phyloP scores from a whole-genome alignment of 2,797 vertebrate genomes.

The Oceanodroma leucorhoa region DNA sequence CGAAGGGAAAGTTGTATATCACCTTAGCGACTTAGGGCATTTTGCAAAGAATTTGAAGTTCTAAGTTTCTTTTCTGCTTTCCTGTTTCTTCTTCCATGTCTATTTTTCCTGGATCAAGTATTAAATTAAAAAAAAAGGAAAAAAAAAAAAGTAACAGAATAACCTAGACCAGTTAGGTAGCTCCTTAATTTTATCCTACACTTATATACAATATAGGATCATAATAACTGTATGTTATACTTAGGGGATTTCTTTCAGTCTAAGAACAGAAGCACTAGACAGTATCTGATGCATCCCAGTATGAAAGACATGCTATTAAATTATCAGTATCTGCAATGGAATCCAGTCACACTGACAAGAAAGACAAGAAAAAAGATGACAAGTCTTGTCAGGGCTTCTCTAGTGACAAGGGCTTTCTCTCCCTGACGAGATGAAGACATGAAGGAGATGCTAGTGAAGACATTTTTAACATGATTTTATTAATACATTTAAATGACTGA shows the following conservation, averaged over 20 bases:
- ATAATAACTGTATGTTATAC: not conserved
- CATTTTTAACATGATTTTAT: not conserved
- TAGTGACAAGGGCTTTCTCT: slow-evolving; percentile 14
- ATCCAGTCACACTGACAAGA: slow-evolving; percentile 6
- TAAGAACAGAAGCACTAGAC: not conserved
- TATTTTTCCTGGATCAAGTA: not conserved
- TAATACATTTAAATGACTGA: not conserved
- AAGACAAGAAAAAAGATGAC: slow-evolving; percentile 19
- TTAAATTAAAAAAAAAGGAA: not conserved
- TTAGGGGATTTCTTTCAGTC: not conserved
- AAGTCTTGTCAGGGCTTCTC: slow-evolving; percentile 26
- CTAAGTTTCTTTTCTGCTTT: not conserved
- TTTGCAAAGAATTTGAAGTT: not conserved
- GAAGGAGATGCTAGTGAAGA: slow-evolving; percentile 6
- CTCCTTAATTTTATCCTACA: not conserved
- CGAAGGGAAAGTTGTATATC: not conserved
- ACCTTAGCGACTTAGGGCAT: not conserved
- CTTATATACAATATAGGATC: not conserved
- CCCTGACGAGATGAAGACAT: not conserved
- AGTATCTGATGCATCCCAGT: not conserved
- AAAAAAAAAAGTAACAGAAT: not conserved
- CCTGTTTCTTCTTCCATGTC: not conserved
- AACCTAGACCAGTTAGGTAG: not conserved
- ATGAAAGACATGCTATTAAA: slow-evolving; percentile 25
- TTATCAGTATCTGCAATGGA: not conserved